These are phyloP conservation scores for Paedocypris sp. DNA, from an alignment of 2,113 vertebrate species.

Conservation along the genomic window DNA sequence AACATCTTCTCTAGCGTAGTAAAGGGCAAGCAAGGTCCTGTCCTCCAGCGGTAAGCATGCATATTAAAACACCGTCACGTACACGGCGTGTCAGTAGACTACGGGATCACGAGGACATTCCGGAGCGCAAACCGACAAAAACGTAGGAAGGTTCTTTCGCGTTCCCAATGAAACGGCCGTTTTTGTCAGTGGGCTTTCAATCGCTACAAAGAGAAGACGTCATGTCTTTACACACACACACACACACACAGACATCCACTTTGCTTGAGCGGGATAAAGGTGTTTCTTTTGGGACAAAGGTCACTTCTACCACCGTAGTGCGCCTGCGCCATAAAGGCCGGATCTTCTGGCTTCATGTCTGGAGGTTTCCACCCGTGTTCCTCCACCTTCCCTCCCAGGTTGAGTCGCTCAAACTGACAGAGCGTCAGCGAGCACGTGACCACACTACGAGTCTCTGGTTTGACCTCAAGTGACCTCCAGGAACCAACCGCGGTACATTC, in stretches of 20 bases:
- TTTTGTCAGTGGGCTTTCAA: slow-evolving; percentile 36
- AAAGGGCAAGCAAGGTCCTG: slow-evolving; percentile 41
- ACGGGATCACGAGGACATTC: slow-evolving; percentile 41
- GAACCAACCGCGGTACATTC: neutral
- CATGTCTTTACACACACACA: slow-evolving; percentile 7
- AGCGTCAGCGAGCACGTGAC: slow-evolving; percentile 14
- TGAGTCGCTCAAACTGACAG: slow-evolving; percentile 27
- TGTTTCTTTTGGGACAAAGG: slow-evolving; percentile 37
- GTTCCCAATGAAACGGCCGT: too few species aligned
- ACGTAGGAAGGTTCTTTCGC: too few species aligned
- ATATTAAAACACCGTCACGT: slow-evolving; percentile 40
- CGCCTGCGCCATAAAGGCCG: slow-evolving; percentile 40
- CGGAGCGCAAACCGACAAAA: slow-evolving; percentile 31
- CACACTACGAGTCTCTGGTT: slow-evolving; percentile 6
- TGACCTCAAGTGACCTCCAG: neutral
- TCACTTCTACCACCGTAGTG: slow-evolving; percentile 40
- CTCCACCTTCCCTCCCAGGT: slow-evolving; percentile 19
- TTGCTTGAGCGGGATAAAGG: slow-evolving; percentile 25
- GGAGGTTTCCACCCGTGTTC: slow-evolving; percentile 27
- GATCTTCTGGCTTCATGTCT: slow-evolving; percentile 39
- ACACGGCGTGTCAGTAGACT: slow-evolving; percentile 38
- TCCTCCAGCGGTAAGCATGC: slow-evolving; percentile 39
- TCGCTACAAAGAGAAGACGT: slow-evolving; percentile 29
- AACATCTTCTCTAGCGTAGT: slow-evolving; percentile 28
- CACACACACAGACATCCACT: slow-evolving; percentile 6